Evolutionary conservation across 2,797 vertebrate species (phyloP).

Genomic region (Odontamblyopus rebecca): DNA sequence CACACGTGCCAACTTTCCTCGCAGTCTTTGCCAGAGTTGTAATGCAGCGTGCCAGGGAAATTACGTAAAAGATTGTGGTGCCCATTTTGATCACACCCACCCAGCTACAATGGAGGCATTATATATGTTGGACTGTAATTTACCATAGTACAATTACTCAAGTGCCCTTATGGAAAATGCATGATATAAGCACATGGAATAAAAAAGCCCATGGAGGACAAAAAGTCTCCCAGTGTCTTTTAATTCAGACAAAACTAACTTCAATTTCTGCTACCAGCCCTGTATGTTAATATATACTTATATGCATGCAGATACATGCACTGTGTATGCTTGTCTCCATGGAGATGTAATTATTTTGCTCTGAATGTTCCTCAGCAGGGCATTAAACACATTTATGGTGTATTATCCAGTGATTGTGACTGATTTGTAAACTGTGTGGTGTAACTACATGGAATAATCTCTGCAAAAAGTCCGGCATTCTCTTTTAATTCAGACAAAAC

Average conservation of each 20-base stretch:
- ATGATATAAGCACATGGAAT: not conserved
- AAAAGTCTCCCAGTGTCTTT: not conserved
- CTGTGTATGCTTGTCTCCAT: too few species aligned
- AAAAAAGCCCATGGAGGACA: too few species aligned
- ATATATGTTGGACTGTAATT: slow-evolving; percentile 8
- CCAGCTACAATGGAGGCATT: slow-evolving; percentile 43
- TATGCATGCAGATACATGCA: too few species aligned
- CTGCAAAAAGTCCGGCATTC: not conserved
- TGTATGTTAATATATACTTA: too few species aligned
- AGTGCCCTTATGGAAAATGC: not conserved
- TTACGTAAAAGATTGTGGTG: slow-evolving; percentile 72
- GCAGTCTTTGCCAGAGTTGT: slow-evolving; percentile 51
- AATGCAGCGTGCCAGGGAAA: slow-evolving; percentile 49
- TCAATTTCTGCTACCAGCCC: too few species aligned
- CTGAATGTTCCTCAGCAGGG: too few species aligned
- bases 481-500: not conserved
- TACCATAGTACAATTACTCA: not conserved
- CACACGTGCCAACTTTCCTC: slow-evolving; percentile 57
- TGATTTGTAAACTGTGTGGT: not conserved
- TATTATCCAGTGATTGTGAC: too few species aligned
- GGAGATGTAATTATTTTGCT: too few species aligned
- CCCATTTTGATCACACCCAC: slow-evolving; percentile 57
- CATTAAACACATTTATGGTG: too few species aligned
- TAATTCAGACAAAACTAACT: not conserved
- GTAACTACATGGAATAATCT: not conserved